These are phyloP conservation scores for Leptobrachium leishanense DNA, from an alignment of 2,113 vertebrate genomes.

Conservation along the genomic window DNA sequence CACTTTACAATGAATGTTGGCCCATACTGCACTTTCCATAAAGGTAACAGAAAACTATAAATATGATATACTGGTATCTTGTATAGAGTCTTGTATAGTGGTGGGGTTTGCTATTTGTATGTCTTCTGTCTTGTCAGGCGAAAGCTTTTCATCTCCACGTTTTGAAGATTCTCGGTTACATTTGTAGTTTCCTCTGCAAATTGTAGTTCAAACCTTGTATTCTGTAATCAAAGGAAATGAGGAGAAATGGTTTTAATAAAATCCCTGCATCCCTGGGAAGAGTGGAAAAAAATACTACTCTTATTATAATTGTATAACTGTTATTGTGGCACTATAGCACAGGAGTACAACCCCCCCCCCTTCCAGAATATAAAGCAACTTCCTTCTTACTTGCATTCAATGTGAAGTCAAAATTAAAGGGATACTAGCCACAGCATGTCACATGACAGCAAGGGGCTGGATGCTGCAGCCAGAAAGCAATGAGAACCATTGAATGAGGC, in stretches of 20 bases:
- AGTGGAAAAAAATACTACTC: too few species aligned
- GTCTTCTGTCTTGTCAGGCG: background rate
- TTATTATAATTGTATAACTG: too few species aligned
- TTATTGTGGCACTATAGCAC: too few species aligned
- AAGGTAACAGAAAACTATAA: background rate
- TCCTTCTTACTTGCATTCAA: too few species aligned
- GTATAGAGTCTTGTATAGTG: background rate
- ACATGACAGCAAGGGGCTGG: too few species aligned
- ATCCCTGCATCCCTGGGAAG: background rate
- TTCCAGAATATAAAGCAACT: too few species aligned
- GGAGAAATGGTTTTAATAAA: background rate
- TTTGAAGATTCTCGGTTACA: background rate
- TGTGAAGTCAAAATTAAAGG: too few species aligned
- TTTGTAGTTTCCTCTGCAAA: constrained; percentile 16
- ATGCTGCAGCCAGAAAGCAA: too few species aligned
- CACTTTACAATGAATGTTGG: constrained; percentile 8
- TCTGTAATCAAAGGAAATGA: constrained; percentile 10
- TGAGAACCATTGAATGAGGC: too few species aligned
- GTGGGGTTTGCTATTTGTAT: constrained; percentile 2
- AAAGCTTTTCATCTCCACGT: background rate
- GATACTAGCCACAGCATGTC: too few species aligned
- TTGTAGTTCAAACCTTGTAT: constrained; percentile 16
- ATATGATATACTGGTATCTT: background rate
- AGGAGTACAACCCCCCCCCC: too few species aligned
- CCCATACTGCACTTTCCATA: background rate